A percentile compares a stretch with the other conserved stretches of the same genome.
phyloP scores from a whole-genome alignment of 2,888 invertebrate genomes.

The Oxyteleia sp. region DNA sequence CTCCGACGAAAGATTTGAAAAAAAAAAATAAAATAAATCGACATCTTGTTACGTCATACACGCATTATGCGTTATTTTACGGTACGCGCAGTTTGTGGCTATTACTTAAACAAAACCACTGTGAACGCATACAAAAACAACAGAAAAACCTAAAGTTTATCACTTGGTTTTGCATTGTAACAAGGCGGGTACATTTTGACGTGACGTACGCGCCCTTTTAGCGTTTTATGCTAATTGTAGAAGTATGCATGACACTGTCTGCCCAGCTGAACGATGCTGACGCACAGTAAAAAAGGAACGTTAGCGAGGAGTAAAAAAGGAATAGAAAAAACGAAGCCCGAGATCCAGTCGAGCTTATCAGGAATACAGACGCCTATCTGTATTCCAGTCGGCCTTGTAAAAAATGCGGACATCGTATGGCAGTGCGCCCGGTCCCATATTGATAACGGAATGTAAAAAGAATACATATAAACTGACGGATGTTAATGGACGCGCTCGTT shows the following conservation, averaged over 20 bases:
- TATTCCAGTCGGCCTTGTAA: slow-evolving; percentile 81
- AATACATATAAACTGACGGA: slow-evolving; percentile 53
- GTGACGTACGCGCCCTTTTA: slow-evolving; percentile 51
- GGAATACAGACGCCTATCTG: slow-evolving; percentile 62
- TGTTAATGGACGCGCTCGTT: slow-evolving; percentile 63
- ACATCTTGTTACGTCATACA: too few relatives aligned
- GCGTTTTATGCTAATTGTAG: slow-evolving; percentile 64
- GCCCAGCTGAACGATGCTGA: slow-evolving; percentile 33
- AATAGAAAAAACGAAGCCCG: slow-evolving; percentile 25
- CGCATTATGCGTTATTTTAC: too few relatives aligned
- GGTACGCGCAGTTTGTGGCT: too few relatives aligned
- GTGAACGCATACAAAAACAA: slow-evolving; percentile 1
- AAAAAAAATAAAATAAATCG: too few relatives aligned
- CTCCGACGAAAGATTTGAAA: too few relatives aligned
- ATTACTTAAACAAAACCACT: neutral
- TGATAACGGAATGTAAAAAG: slow-evolving; percentile 68
- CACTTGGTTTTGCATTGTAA: slow-evolving; percentile 23
- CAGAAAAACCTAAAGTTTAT: slow-evolving; percentile 24
- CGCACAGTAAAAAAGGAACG: slow-evolving; percentile 39
- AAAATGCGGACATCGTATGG: slow-evolving; percentile 79
- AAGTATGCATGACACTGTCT: slow-evolving; percentile 44
- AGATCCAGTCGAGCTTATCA: slow-evolving; percentile 64
- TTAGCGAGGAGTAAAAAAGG: slow-evolving; percentile 25
- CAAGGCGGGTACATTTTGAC: slow-evolving; percentile 26
- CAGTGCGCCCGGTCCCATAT: slow-evolving; percentile 66